Conservation (phyloP, 2,888 invertebrate species). For the Apotomis capreana region DNA sequence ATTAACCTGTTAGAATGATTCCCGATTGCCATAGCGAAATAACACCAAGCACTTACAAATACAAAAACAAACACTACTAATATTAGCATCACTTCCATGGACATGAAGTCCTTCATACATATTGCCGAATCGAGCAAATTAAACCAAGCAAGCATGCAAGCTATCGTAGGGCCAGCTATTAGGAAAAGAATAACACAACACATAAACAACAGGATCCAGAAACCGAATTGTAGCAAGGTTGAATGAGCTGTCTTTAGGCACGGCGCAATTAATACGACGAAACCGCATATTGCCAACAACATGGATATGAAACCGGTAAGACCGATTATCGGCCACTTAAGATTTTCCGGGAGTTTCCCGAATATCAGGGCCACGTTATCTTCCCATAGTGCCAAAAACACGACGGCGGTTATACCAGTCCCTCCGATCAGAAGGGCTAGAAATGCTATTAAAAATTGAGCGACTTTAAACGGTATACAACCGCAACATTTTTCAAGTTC, state of each 20-base stretch:
- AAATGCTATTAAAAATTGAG: conserved; percentile 4
- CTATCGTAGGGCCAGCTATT: neutral
- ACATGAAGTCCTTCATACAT: neutral
- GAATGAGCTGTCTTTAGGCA: neutral
- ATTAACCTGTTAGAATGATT: conserved; percentile 46
- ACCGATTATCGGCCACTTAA: conserved; percentile 4
- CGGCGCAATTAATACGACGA: conserved; percentile 3
- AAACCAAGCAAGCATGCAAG: conserved; percentile 16
- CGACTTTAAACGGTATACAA: neutral
- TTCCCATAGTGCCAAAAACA: conserved; percentile 3
- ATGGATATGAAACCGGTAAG: neutral
- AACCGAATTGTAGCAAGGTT: neutral
- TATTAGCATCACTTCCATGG: neutral
- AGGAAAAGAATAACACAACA: neutral
- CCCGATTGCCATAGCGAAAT: conserved; percentile 56
- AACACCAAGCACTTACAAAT: conserved; percentile 60
- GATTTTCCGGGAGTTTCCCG: conserved; percentile 1
- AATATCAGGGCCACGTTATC: neutral
- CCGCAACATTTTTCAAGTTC: conserved; percentile 4
- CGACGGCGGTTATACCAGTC: neutral
- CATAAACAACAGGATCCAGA: neutral
- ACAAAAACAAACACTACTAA: conserved; percentile 45
- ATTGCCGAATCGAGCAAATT: neutral
- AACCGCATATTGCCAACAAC: neutral
- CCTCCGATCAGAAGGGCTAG: conserved; percentile 7